A percentile compares a stretch with the other conserved stretches of the same genome.
These are phyloP conservation scores for Drosophila erecta DNA, from an alignment of 1,140 invertebrate genomes.

Conservation along the genomic window DNA sequence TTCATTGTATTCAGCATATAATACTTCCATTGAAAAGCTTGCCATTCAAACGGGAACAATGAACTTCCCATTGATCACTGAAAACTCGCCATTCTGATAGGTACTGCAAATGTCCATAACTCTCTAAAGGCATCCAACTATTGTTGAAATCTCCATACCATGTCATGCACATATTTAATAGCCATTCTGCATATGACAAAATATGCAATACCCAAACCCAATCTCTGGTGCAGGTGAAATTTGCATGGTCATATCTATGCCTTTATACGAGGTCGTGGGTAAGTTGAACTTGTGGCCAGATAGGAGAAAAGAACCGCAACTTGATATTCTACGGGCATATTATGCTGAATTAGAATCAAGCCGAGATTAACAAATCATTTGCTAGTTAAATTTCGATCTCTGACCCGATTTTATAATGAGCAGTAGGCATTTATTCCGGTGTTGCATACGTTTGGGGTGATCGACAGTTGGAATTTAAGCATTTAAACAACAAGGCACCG, in stretches of 20 bases:
- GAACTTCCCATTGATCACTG: conserved; percentile 28
- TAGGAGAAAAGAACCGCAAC: conserved; percentile 21
- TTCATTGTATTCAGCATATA: conserved; percentile 11
- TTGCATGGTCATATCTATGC: conserved; percentile 75
- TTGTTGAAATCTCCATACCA: conserved; percentile 59
- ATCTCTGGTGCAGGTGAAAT: conserved; percentile 67
- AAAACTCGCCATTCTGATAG: conserved; percentile 30
- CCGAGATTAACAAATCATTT: conserved; percentile 28
- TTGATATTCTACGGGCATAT: conserved; percentile 46
- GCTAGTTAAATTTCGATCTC: conserved; percentile 39
- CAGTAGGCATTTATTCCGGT: too few species aligned
- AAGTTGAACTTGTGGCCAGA: conserved; percentile 38
- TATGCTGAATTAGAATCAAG: conserved; percentile 50
- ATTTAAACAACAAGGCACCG: background rate
- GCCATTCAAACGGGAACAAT: conserved; percentile 16
- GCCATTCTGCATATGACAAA: conserved; percentile 74
- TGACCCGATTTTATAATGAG: conserved; percentile 32
- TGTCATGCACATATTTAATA: conserved; percentile 81
- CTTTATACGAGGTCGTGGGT: conserved; percentile 58
- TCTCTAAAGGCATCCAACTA: conserved; percentile 47
- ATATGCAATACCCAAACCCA: conserved; percentile 60
- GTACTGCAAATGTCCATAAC: conserved; percentile 58
- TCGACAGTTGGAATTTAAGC: too few species aligned
- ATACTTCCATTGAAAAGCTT: conserved; percentile 17
- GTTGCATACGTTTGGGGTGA: background rate